A percentile compares a stretch with the other conserved stretches of the same genome.
These are phyloP conservation scores for Pagetopsis macropterus DNA, from an alignment of 2,797 vertebrate genomes.

Conservation along the genomic window DNA sequence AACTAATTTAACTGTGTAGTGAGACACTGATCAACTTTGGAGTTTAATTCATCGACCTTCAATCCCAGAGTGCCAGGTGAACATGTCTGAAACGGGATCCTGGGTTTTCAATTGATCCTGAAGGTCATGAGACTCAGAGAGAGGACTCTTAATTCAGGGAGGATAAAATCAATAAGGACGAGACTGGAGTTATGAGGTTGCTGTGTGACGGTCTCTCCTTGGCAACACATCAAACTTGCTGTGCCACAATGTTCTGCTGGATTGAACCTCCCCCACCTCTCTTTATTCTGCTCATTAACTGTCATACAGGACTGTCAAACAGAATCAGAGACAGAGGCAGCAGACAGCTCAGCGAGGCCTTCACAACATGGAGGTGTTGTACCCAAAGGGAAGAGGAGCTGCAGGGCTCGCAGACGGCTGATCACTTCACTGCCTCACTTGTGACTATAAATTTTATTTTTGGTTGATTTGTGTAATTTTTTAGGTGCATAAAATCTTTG, in stretches of 20 bases:
- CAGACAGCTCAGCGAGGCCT: constrained; percentile 23
- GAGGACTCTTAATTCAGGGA: constrained; percentile 35
- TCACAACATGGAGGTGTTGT: constrained; percentile 36
- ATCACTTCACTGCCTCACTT: constrained; percentile 43
- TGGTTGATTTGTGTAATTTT: not conserved
- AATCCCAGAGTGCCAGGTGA: constrained; percentile 17
- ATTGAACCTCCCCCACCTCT: constrained; percentile 43
- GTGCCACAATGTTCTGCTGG: constrained; percentile 63
- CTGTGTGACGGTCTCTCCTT: constrained; percentile 58
- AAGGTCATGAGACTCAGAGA: constrained; percentile 43
- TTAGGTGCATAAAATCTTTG: too few species aligned
- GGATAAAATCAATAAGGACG: constrained; percentile 52
- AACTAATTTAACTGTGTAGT: constrained; percentile 17
- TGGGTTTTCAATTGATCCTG: constrained; percentile 34
- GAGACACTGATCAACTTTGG: constrained; percentile 21
- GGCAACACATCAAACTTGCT: constrained; percentile 64
- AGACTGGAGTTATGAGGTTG: constrained; percentile 57
- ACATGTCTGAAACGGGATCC: constrained; percentile 32
- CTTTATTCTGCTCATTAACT: constrained; percentile 53
- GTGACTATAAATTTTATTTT: constrained; percentile 22
- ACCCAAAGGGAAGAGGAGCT: constrained; percentile 36
- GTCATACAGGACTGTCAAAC: constrained; percentile 62
- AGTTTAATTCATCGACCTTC: constrained; percentile 16
- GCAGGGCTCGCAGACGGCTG: constrained; percentile 40
- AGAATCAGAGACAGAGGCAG: constrained; percentile 45